Conservation (phyloP, 2,888 invertebrate species). For the Nineta flava region DNA sequence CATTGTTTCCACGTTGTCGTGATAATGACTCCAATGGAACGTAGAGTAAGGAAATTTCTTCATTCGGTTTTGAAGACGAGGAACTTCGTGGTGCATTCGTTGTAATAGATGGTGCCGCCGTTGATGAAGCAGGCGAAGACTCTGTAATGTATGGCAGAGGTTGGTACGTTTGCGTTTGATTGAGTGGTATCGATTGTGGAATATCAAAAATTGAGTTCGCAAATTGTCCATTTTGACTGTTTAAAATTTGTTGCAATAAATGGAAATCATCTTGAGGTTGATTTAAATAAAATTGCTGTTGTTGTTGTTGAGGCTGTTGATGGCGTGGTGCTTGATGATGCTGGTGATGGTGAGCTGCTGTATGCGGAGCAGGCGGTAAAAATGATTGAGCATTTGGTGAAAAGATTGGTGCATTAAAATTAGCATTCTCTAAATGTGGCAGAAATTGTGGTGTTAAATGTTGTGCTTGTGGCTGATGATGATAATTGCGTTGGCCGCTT, state of each 20-base stretch:
- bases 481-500: constrained; percentile 18
- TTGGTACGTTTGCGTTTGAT: constrained; percentile 11
- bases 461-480: constrained; percentile 14
- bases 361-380: constrained; percentile 17
- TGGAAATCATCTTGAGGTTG: constrained; percentile 8
- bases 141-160: constrained; percentile 8
- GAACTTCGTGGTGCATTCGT: constrained; percentile 6
- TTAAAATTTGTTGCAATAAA: constrained; percentile 5
- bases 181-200: neutral
- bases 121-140: neutral
- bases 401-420: constrained; percentile 19
- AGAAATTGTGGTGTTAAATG: constrained; percentile 21
- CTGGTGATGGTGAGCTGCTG: constrained; percentile 16
- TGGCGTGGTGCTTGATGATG: constrained; percentile 8
- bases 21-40: constrained; percentile 62
- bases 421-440: constrained; percentile 19
- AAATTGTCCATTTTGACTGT: constrained; percentile 4
- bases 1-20: constrained; percentile 7
- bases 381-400: constrained; percentile 8
- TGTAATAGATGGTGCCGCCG: constrained; percentile 9
- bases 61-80: constrained; percentile 16
- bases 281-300: constrained; percentile 5
- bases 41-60: constrained; percentile 64
- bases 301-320: constrained; percentile 15
- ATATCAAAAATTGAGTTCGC: neutral